Evolutionary conservation across 1,140 invertebrate genomes (phyloP), one percentile per base, ranked within the genome.

Genomic region (Centruroides vittatus): DNA sequence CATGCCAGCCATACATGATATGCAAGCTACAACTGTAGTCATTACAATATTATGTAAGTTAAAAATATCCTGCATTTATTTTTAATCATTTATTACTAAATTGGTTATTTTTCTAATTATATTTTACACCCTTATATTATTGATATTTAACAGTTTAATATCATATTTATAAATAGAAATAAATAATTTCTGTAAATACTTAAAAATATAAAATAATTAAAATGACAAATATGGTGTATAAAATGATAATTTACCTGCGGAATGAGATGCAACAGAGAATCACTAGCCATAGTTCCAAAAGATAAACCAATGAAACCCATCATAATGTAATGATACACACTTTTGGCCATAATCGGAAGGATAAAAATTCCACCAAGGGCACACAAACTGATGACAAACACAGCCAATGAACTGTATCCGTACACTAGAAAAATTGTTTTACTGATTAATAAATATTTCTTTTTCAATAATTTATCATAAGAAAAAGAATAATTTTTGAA

Each of bases 251-350:
- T 54, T 66, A 69, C 68, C 58, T 69, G 59, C 12, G 77, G 77
- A 35, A 78, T 68, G 3, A 78, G 70, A 70, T 78, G 77, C 1
- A 78, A 60, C 1, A 78, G 13, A 41, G 76, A 72, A 64, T 78
- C 77, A 9, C 73, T 70, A 50, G 69, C 61, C 34, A 78, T 62
- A 3, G 74, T 74, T 6, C 77, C 75, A n/a, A 77, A 74, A 47
- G 74, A 75, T 23, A 78, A 65, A 9, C 72, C 76, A 12, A 76
- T 65, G 52, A 78, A 74, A 4, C 69, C 35, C 7, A 67, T 63
- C 67, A 78, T 74, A n/a, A 76, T 47, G n/a, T 68, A 66, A 5
- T 66, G 51, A 59, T 70, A 72, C 3, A 57, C 50, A 7, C 35
- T 23, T n/a, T 60, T 60, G 3, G 57, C 55, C 53, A 72, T 60